Evolutionary conservation across 2,113 vertebrate genomes (phyloP).

Genomic region (Copsychus sechellarum): DNA sequence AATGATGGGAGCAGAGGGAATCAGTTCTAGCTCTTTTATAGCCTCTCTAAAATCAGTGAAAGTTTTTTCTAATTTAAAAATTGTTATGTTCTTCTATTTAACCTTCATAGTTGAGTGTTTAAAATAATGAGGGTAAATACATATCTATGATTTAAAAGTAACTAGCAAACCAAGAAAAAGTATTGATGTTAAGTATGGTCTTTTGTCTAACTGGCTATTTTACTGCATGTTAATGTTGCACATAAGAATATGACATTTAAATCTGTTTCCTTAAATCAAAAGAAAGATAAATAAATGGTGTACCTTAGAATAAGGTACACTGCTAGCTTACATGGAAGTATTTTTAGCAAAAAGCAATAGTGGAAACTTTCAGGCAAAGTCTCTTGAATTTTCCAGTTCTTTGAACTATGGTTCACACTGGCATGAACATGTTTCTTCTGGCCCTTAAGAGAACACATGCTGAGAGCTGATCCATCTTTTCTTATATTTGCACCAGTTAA

Average conservation of each 20-base stretch:
- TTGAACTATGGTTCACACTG: conserved; percentile 44
- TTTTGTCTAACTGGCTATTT: not conserved
- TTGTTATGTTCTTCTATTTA: not conserved
- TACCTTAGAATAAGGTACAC: conserved; percentile 4
- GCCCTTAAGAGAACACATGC: not conserved
- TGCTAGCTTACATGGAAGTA: not conserved
- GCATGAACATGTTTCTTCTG: conserved; percentile 48
- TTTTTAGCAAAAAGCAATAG: conserved; percentile 53
- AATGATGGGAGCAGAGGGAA: not conserved
- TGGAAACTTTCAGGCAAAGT: conserved; percentile 35
- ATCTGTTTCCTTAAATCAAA: not conserved
- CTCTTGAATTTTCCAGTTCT: conserved; percentile 48
- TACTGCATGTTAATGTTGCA: not conserved
- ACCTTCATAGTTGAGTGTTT: not conserved
- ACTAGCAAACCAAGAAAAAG: not conserved
- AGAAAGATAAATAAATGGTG: not conserved
- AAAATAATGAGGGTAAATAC: not conserved
- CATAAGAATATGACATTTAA: not conserved
- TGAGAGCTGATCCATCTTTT: conserved; percentile 16
- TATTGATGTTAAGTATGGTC: not conserved
- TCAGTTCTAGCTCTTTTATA: not conserved
- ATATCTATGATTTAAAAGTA: not conserved
- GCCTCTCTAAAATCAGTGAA: not conserved
- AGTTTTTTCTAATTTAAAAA: not conserved
- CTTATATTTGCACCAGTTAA: conserved; percentile 12